phyloP scores from a whole-genome alignment of 2,113 vertebrate genomes.

The Lamprotornis superbus region DNA sequence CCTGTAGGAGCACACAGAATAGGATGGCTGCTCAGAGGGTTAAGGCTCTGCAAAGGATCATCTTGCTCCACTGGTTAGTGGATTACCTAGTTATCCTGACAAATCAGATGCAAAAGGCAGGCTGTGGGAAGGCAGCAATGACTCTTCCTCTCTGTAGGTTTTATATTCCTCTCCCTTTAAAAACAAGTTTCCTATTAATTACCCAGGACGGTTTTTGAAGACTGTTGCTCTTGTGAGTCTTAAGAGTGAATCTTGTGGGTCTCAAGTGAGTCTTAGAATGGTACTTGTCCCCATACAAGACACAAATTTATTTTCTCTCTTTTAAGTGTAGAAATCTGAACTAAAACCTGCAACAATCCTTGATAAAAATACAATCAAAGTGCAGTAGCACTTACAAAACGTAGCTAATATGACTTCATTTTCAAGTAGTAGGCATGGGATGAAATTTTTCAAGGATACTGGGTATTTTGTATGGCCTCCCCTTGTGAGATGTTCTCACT shows the following conservation, averaged over 20 bases:
- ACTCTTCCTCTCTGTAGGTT: neutral
- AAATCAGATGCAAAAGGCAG: neutral
- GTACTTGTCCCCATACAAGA: neutral
- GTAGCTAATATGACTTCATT: neutral
- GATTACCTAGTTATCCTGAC: neutral
- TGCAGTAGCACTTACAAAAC: neutral
- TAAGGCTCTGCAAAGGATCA: neutral
- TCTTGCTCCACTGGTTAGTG: neutral
- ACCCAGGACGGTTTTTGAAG: neutral
- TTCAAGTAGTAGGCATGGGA: neutral
- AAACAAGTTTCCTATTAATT: neutral
- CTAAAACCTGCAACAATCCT: rapidly evolving
- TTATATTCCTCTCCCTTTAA: neutral
- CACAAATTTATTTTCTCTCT: neutral
- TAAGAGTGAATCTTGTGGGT: neutral
- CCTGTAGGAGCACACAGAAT: neutral
- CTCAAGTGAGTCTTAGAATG: neutral
- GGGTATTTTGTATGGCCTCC: neutral
- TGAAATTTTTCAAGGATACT: neutral
- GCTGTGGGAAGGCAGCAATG: neutral
- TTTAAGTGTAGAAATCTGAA: neutral
- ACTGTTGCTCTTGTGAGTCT: neutral
- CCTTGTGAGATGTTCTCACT: neutral
- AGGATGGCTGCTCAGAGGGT: neutral
- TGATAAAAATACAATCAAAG: neutral